A percentile compares a stretch with the other conserved stretches of the same genome.
These are phyloP conservation scores for Siniperca scherzeri DNA, from an alignment of 2,797 vertebrate genomes.

Conservation along the genomic window DNA sequence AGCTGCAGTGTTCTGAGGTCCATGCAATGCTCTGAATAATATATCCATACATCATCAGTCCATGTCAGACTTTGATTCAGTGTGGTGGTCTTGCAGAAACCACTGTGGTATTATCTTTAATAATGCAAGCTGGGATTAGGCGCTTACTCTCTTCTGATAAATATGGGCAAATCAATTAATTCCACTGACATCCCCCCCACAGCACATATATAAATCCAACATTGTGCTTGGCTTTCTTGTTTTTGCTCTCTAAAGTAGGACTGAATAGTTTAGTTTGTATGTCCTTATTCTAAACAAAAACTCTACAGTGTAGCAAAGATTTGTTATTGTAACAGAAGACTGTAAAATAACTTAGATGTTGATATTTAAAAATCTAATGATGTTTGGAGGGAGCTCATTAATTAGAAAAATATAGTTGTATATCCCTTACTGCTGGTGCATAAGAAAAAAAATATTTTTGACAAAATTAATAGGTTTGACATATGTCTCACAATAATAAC, in stretches of 20 bases:
- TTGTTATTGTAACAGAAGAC: constrained; percentile 60
- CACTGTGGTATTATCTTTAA: constrained; percentile 87
- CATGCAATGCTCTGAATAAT: constrained; percentile 84
- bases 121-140: constrained; percentile 85
- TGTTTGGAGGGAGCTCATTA: constrained; percentile 54
- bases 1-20: constrained; percentile 68
- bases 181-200: constrained; percentile 74
- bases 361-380: constrained; percentile 68
- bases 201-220: constrained; percentile 76
- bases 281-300: constrained; percentile 62
- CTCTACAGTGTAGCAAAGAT: constrained; percentile 41
- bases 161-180: constrained; percentile 86
- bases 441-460: constrained; percentile 43
- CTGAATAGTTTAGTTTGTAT: constrained; percentile 54
- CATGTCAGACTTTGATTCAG: constrained; percentile 86
- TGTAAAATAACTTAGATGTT: constrained; percentile 58
- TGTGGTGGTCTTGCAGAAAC: constrained; percentile 81
- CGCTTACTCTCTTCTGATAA: constrained; percentile 84
- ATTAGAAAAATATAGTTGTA: constrained; percentile 62
- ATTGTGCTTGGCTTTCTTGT: constrained; percentile 62
- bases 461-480: constrained; percentile 57
- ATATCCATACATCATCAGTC: constrained; percentile 86
- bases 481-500: constrained; percentile 56
- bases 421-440: constrained; percentile 29
- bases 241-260: constrained; percentile 61